Evolutionary conservation across 2,888 invertebrate species (phyloP).

Genomic region (Diaphora mendica): DNA sequence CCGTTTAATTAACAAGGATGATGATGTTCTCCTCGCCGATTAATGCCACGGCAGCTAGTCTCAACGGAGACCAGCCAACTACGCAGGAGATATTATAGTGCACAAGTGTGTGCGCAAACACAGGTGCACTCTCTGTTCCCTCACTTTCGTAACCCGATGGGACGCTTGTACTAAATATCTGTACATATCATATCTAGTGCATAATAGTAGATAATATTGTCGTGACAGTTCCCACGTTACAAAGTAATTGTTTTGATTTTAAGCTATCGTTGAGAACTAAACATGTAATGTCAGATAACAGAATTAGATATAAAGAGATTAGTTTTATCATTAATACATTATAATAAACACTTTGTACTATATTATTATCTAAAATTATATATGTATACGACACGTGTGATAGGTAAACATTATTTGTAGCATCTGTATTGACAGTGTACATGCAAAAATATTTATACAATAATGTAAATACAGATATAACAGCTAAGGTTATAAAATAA

Average conservation of each 20-base stretch:
- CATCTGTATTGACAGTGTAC: not conserved
- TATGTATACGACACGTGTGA: not conserved
- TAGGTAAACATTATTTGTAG: not conserved
- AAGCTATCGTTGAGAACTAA: not conserved
- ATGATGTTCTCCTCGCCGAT: too few relatives aligned
- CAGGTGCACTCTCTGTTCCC: too few relatives aligned
- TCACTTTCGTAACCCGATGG: too few relatives aligned
- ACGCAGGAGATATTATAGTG: too few relatives aligned
- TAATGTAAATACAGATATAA: too few relatives aligned
- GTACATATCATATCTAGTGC: not conserved
- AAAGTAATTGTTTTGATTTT: not conserved
- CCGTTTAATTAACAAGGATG: not conserved
- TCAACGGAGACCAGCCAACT: too few relatives aligned
- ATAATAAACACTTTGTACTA: not conserved
- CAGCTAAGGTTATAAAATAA: too few relatives aligned
- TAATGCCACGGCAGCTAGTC: too few relatives aligned
- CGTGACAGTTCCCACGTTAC: slow-evolving; percentile 14
- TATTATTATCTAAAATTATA: not conserved
- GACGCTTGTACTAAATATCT: too few relatives aligned
- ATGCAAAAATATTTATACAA: not conserved
- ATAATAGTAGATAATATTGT: not conserved
- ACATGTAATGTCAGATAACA: not conserved
- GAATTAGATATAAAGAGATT: not conserved
- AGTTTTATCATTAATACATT: not conserved
- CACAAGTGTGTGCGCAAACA: too few relatives aligned